These are phyloP conservation scores for Lepisosteus oculatus DNA, from an alignment of 2,113 vertebrate genomes.

Conservation along the genomic window DNA sequence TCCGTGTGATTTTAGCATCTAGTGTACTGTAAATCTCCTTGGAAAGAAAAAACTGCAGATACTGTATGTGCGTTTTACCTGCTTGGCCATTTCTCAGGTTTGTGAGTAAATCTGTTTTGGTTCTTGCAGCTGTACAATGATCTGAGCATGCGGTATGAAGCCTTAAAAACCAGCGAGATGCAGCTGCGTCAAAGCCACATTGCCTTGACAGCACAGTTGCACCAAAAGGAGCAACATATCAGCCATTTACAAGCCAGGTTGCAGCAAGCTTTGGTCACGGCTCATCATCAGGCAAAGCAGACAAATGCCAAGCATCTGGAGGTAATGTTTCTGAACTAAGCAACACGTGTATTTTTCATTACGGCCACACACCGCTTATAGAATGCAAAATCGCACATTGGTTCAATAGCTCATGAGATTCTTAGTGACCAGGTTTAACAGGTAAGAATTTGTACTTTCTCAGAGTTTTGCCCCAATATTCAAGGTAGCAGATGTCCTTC, in stretches of 20 bases:
- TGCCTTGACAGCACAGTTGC: constrained; percentile 69
- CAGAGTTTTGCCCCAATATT: too few species aligned
- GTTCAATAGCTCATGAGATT: too few species aligned
- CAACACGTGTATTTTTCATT: too few species aligned
- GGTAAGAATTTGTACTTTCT: too few species aligned
- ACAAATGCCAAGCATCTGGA: constrained; percentile 52
- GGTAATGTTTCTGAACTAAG: constrained; percentile 35
- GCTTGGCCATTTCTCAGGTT: not conserved
- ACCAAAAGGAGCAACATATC: constrained; percentile 72
- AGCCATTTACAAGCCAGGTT: constrained; percentile 71
- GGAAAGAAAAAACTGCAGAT: not conserved
- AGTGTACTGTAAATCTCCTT: constrained; percentile 7
- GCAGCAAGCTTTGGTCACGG: constrained; percentile 43
- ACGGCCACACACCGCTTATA: too few species aligned
- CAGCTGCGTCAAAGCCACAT: constrained; percentile 68
- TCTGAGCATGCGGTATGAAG: constrained; percentile 79
- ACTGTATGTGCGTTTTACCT: constrained; percentile 2
- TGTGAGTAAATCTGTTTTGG: constrained; percentile 27
- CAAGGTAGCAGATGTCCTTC: too few species aligned
- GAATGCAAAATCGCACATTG: too few species aligned
- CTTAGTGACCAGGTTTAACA: too few species aligned
- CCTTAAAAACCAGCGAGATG: constrained; percentile 71
- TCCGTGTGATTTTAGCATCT: constrained; percentile 31
- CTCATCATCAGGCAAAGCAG: constrained; percentile 42
- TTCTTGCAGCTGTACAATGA: constrained; percentile 79